Evolutionary conservation across 2,113 vertebrate genomes (phyloP), one percentile per base, ranked within the genome.

Genomic region (Colistium nudipinnis): DNA sequence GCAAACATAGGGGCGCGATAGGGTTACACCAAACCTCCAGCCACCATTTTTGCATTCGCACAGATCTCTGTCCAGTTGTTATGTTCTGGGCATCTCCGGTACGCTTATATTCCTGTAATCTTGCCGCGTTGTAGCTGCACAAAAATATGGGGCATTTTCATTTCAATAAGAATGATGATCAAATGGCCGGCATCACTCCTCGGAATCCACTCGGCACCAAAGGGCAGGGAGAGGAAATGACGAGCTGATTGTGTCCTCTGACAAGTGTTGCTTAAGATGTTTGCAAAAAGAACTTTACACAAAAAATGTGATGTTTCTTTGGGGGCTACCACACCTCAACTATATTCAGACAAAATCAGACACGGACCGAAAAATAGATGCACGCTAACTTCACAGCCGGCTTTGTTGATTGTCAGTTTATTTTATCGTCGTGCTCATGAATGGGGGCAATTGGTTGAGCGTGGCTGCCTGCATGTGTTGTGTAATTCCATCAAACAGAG

Each of bases 391-490:
- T n/a, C n/a, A n/a, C n/a, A n/a, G n/a, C n/a, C n/a, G n/a, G n/a
- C n/a, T n/a, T n/a, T n/a, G n/a, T n/a, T n/a, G n/a, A n/a, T n/a
- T n/a, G n/a, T n/a, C n/a, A n/a, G n/a, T n/a, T n/a, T n/a, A n/a
- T n/a, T n/a, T n/a, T n/a, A n/a, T n/a, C n/a, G n/a, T n/a, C n/a
- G n/a, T n/a, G 16, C 24, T 28, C 28, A 27, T 39, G 22, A 57
- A 59, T 20, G 33, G 25, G 27, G n/a, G 20, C 0, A 1, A 62
- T 2, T 19, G 17, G 31, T 54, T 35, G 19, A 33, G 24, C 17
- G 56, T 19, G 27, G 3, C 20, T 53, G 33, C 17, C 25, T 54
- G 45, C 19, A 30, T 49, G 28, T 55, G 67, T 78, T 52, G 35
- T 2, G 22, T 56, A 65, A 33, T 56, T 69, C 20, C 28, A 22